Conservation (phyloP, 2,888 invertebrate species). For the Uropetala carovei region DNA sequence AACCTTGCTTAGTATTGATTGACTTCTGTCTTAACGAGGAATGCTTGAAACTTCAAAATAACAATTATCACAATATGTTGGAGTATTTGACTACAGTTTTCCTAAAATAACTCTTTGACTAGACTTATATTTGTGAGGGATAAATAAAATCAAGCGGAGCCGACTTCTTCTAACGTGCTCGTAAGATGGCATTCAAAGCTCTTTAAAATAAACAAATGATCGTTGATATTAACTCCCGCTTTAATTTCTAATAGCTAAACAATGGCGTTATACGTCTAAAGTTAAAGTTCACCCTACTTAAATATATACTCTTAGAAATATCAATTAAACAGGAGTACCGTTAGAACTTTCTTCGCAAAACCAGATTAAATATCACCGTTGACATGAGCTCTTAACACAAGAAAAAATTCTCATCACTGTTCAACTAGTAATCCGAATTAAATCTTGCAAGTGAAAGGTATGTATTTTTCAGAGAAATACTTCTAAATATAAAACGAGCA, state of each 20-base stretch:
- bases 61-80: background rate
- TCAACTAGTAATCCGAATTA: too few species aligned
- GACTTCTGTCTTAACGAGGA: constrained; percentile 19
- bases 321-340: too few species aligned
- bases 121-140: constrained; percentile 53
- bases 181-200: constrained; percentile 62
- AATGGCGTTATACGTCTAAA: background rate
- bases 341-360: too few species aligned
- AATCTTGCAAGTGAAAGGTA: too few species aligned
- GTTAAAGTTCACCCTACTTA: too few species aligned
- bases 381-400: too few species aligned
- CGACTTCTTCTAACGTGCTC: constrained; percentile 58
- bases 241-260: background rate
- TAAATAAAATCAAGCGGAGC: constrained; percentile 64
- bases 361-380: too few species aligned
- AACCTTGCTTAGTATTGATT: constrained; percentile 61
- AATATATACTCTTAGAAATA: too few species aligned
- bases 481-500: too few species aligned
- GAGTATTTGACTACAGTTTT: background rate
- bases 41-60: constrained; percentile 44
- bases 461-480: too few species aligned
- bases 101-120: constrained; percentile 36
- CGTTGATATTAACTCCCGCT: constrained; percentile 35
- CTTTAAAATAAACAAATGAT: constrained; percentile 53
- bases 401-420: too few species aligned